A percentile compares a stretch with the other conserved stretches of the same genome.
Conservation (phyloP, 2,113 vertebrate genomes). For the Ceyx margarethae region DNA sequence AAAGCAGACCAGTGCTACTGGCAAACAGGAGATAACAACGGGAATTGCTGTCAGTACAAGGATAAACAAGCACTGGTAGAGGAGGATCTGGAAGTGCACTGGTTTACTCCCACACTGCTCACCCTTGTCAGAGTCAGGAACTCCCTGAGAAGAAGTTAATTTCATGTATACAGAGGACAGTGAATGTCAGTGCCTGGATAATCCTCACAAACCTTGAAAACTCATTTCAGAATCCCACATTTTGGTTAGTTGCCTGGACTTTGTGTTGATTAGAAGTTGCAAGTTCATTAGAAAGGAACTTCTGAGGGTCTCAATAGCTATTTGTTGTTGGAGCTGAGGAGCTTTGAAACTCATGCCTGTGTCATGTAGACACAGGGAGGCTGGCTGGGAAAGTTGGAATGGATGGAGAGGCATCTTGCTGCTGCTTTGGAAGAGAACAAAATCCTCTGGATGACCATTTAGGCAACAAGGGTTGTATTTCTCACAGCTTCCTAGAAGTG, state of each 20-base stretch:
- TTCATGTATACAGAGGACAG: neutral
- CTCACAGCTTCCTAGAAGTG: neutral
- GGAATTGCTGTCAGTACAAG: neutral
- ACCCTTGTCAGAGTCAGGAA: neutral
- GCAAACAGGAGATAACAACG: constrained; percentile 37
- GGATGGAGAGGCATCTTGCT: neutral
- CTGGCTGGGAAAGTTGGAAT: neutral
- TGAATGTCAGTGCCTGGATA: neutral
- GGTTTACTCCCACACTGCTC: neutral
- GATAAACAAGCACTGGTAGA: neutral
- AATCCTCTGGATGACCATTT: neutral
- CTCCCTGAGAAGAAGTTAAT: neutral
- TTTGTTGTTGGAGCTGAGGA: neutral
- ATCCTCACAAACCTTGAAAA: neutral
- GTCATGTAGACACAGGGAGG: neutral
- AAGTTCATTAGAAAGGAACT: neutral
- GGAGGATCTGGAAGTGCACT: neutral
- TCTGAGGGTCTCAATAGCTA: neutral
- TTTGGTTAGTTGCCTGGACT: neutral
- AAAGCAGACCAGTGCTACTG: constrained; percentile 2
- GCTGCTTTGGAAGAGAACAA: neutral
- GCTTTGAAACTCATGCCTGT: neutral
- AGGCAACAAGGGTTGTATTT: neutral
- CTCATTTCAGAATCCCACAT: neutral
- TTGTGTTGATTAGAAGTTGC: neutral